A percentile compares a stretch with the other conserved stretches of the same genome.
Evolutionary conservation across 2,113 vertebrate genomes (phyloP).

Genomic region (Recurvirostra avosetta): DNA sequence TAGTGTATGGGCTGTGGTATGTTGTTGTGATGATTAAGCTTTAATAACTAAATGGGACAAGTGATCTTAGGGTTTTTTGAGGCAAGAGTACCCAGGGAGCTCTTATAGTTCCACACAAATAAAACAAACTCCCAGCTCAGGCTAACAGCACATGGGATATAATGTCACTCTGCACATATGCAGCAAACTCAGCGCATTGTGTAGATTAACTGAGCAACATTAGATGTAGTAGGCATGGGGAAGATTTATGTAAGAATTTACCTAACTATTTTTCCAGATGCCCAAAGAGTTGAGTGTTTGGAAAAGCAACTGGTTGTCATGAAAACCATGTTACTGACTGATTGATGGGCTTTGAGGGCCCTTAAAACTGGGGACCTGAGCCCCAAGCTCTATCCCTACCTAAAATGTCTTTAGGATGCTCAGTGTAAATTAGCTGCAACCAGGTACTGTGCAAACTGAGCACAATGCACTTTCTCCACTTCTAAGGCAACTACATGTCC

Average conservation of each 20-base stretch:
- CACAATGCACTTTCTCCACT: neutral
- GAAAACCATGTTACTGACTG: neutral
- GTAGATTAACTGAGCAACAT: neutral
- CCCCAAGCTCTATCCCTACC: accelerated
- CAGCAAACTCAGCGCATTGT: neutral
- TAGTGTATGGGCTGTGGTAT: neutral
- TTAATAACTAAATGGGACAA: neutral
- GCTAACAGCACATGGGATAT: neutral
- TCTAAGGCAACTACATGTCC: neutral
- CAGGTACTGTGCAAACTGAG: neutral
- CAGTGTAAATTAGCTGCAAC: neutral
- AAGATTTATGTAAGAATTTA: neutral
- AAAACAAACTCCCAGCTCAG: neutral
- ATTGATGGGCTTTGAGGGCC: neutral
- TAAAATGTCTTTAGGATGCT: neutral
- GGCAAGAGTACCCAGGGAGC: neutral
- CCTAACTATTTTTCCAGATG: neutral
- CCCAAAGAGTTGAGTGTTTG: neutral
- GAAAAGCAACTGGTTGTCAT: neutral
- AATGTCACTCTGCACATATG: neutral
- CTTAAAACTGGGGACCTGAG: neutral
- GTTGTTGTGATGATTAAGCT: neutral
- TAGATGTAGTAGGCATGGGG: neutral
- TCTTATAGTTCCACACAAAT: neutral
- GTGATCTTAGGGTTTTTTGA: neutral